Evolutionary conservation across 2,113 vertebrate species (phyloP).

Genomic region (Xenus cinereus): DNA sequence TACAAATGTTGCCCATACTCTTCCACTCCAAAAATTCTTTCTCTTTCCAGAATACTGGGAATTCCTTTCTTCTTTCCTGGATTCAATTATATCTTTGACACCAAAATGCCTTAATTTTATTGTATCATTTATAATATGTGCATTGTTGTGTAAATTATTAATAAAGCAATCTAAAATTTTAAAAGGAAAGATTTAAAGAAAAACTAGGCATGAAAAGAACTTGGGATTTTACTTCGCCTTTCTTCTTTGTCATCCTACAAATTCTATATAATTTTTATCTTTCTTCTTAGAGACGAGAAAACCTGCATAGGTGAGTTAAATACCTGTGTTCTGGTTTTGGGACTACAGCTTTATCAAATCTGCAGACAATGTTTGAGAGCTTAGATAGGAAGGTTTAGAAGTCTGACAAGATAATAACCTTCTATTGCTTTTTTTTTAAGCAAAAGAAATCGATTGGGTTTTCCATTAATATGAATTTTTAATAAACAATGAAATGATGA

Average conservation of each 20-base stretch:
- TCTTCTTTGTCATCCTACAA: background rate
- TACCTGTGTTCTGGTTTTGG: background rate
- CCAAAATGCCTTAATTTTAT: background rate
- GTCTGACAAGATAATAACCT: background rate
- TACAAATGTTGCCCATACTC: background rate
- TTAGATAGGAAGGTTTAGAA: background rate
- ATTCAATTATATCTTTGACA: background rate
- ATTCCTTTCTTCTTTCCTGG: background rate
- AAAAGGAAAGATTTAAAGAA: background rate
- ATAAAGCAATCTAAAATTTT: background rate
- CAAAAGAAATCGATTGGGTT: background rate
- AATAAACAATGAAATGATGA: constrained; percentile 28
- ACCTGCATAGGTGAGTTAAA: background rate
- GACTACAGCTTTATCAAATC: background rate
- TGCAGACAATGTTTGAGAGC: background rate
- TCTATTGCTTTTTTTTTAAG: background rate
- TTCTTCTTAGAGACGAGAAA: background rate
- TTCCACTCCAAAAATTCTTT: background rate
- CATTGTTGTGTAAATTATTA: background rate
- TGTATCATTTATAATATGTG: background rate
- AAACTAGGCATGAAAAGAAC: background rate
- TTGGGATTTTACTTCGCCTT: background rate
- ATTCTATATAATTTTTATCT: background rate
- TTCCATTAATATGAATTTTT: constrained; percentile 32
- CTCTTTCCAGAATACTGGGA: background rate